Percentiles rank a stretch among this genome's conserved stretches.
These are phyloP conservation scores for Rhadina sibilatrix DNA, from an alignment of 2,113 vertebrate genomes.

Conservation along the genomic window DNA sequence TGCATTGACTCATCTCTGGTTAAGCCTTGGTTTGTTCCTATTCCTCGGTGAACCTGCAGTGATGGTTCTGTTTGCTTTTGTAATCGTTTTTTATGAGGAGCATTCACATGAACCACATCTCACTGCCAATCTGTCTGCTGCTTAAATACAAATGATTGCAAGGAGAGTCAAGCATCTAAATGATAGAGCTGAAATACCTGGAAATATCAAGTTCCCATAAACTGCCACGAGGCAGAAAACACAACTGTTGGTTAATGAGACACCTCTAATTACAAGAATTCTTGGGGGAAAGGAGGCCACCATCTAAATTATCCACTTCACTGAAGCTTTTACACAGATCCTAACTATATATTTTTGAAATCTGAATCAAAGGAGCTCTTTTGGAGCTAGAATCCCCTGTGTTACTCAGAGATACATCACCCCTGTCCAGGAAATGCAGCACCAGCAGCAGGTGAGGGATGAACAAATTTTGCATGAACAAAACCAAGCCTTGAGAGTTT, in stretches of 20 bases:
- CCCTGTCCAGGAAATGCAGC: not conserved
- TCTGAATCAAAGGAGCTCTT: not conserved
- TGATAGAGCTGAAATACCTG: not conserved
- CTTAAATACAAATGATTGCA: not conserved
- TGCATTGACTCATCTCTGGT: not conserved
- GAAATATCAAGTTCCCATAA: not conserved
- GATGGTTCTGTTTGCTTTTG: not conserved
- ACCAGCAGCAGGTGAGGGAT: not conserved
- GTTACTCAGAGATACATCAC: no score
- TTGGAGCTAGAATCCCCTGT: not conserved
- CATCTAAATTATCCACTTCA: not conserved
- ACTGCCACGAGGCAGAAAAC: not conserved
- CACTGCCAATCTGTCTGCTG: not conserved
- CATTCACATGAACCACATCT: not conserved
- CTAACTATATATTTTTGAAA: not conserved
- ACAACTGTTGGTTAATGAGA: not conserved
- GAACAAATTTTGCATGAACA: not conserved
- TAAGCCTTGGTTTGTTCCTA: not conserved
- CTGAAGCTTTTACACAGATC: not conserved
- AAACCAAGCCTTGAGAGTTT: rapidly evolving
- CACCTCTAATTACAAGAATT: not conserved
- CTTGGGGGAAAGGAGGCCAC: not conserved
- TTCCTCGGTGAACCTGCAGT: not conserved
- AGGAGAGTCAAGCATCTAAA: not conserved
- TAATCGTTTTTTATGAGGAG: not conserved